Evolutionary conservation across 2,113 vertebrate genomes (phyloP), one percentile per base, ranked within the genome.

Genomic region (Notarius lentiginosus): DNA sequence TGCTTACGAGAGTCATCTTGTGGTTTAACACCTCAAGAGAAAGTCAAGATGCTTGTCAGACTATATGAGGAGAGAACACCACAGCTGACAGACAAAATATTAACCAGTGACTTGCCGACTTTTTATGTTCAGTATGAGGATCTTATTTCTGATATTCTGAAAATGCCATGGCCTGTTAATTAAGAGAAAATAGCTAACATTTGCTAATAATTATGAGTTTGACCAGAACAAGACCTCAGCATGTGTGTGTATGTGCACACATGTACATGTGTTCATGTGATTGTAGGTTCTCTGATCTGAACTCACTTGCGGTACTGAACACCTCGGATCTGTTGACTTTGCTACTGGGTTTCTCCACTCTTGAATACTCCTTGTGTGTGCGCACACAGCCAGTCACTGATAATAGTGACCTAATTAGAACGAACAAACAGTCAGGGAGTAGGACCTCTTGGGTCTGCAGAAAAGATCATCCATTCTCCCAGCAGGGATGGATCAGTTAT

Each of bases 231-330:
- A 22, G 9, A 51, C 24, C 22, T 79, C 75, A 79, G 22, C 49
- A n/a, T 85, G 49, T 84, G 77, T 83, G 34, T 91, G 86, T 88
- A 22, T 86, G 41, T 86, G 41, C 41, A 41, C 41, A 41, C 0
- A 84, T 27, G 76, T 75, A n/a, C n/a, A 34, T 47, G 60, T 93
- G 94, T 87, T 86, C 91, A 93, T 60, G 30, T 88, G 51, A 92
- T 92, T 53, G 34, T 91, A 4, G 5, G 90, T 88, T 83, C 86
- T 77, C n/a, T 83, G 72, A 55, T 41, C 49, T 77, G n/a, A n/a
- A 87, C 55, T 51, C 24, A 27, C 53, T 55, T 8, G 30, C 30
- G 24, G 1, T n/a, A 63, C 5, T 49, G 24, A 86, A 17, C 49
- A 60, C 53, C 1, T 86, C 75, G 15, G 68, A 18, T 47, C 17